Evolutionary conservation across 2,888 invertebrate species (phyloP), one percentile per base, ranked within the genome.

Genomic region (Chloroclysta siterata): DNA sequence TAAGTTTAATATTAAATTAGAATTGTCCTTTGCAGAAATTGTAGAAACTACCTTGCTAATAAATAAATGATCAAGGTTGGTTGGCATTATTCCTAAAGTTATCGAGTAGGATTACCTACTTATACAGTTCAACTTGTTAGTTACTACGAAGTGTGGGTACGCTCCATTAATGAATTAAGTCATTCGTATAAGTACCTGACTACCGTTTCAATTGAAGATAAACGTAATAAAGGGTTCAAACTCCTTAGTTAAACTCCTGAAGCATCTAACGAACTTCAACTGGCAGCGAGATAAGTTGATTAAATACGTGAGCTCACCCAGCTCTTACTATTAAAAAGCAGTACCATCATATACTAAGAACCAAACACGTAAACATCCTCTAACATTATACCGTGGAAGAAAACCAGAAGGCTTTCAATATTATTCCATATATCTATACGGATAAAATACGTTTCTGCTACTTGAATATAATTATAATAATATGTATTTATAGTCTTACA

Each of bases 91-190:
- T 2, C 22, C 15, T 52, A 42, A 60, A 65, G 65, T 69, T 73
- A 65, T 69, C 67, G 58, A 68, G 64, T 63, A 42, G 48, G 55
- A 64, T 15, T 46, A 46, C 46, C 11, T 46, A 17, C 17, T 46
- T 46, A 10, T 44, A 22, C 60, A 65, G 59, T 67, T 66, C 52
- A 29, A 53, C 50, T 58, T 42, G 53, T 29, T 65, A 69, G 65
- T 60, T 68, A 56, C 36, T 51, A 68, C 52, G 53, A 60, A 57
- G 64, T 67, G 71, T 72, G 68, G 65, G 66, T 68, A 67, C 64
- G 66, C 65, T 65, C 74, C 73, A 72, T 74, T 76, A 75, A 71
- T 73, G 65, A 70, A 74, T 75, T 73, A 73, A 75, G 63, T 66
- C 54, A 66, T 67, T 68, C 59, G 66, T 63, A 69, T 62, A 60